phyloP scores from a whole-genome alignment of 2,113 vertebrate genomes.

The Pteronura brasiliensis region DNA sequence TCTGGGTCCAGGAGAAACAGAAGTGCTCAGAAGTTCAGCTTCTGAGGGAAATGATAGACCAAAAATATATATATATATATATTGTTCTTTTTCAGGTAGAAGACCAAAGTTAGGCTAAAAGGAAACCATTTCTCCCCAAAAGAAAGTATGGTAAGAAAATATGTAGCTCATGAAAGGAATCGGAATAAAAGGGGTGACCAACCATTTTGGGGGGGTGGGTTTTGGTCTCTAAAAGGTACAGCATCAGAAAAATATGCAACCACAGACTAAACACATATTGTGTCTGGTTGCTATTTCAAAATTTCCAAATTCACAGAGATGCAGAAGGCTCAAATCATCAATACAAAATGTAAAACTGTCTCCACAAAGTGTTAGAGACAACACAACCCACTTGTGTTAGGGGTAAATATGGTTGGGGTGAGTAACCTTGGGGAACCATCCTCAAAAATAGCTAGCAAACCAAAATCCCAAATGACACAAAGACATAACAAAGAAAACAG shows the following conservation, averaged over 20 bases:
- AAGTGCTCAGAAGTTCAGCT: neutral
- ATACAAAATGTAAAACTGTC: neutral
- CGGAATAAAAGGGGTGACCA: neutral
- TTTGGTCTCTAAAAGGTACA: neutral
- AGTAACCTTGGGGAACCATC: neutral
- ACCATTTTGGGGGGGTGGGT: neutral
- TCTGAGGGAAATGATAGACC: neutral
- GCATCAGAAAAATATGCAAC: neutral
- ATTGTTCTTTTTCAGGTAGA: neutral
- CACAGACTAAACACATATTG: neutral
- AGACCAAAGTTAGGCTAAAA: neutral
- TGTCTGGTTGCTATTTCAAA: neutral
- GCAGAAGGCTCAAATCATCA: neutral
- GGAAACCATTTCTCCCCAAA: neutral
- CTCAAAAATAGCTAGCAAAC: neutral
- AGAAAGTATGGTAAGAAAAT: neutral
- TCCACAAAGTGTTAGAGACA: neutral
- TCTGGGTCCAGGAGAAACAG: neutral
- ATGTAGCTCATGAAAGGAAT: neutral
- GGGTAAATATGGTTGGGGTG: accelerated
- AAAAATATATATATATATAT: no score
- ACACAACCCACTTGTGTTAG: neutral
- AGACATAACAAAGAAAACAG: neutral
- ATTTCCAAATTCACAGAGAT: neutral
- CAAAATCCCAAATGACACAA: neutral